phyloP scores from a whole-genome alignment of 2,888 invertebrate genomes.

The Sturmia bella region DNA sequence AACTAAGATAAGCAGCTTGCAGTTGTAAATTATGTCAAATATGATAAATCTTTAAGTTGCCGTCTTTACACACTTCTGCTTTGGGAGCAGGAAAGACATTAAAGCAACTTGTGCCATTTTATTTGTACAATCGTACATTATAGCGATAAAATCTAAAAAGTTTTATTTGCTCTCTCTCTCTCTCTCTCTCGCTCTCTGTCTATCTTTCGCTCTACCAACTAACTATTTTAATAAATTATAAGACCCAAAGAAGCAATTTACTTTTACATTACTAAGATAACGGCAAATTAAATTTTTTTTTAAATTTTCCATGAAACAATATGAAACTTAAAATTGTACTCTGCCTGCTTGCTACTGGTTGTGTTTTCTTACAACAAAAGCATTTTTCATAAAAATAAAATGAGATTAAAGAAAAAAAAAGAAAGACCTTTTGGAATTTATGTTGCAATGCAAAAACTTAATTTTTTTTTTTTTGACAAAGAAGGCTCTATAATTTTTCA shows the following conservation, averaged over 20 bases:
- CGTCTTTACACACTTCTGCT: background rate
- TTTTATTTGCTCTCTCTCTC: too few relatives aligned
- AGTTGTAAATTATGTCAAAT: conserved; percentile 43
- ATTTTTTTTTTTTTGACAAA: conserved; percentile 33
- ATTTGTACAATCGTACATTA: conserved; percentile 14
- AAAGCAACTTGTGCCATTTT: background rate
- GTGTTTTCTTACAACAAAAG: conserved; percentile 47
- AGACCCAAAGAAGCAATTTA: conserved; percentile 36
- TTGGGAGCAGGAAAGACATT: background rate
- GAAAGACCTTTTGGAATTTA: conserved; percentile 35
- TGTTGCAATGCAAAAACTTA: conserved; percentile 47
- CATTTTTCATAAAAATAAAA: conserved; percentile 17
- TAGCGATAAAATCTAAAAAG: conserved; percentile 28
- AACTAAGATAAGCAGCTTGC: conserved; percentile 36
- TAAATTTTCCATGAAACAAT: background rate
- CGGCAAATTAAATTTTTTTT: conserved; percentile 48
- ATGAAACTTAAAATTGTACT: conserved; percentile 15
- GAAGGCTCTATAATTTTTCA: conserved; percentile 46
- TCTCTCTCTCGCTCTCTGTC: too few relatives aligned
- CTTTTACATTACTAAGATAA: conserved; percentile 54
- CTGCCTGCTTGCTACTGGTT: conserved; percentile 25
- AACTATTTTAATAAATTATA: conserved; percentile 42
- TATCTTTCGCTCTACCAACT: background rate
- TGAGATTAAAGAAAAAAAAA: conserved; percentile 2
- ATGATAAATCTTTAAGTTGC: conserved; percentile 36